Evolutionary conservation across 2,888 invertebrate genomes (phyloP).

Genomic region (Mesochorus sp.): DNA sequence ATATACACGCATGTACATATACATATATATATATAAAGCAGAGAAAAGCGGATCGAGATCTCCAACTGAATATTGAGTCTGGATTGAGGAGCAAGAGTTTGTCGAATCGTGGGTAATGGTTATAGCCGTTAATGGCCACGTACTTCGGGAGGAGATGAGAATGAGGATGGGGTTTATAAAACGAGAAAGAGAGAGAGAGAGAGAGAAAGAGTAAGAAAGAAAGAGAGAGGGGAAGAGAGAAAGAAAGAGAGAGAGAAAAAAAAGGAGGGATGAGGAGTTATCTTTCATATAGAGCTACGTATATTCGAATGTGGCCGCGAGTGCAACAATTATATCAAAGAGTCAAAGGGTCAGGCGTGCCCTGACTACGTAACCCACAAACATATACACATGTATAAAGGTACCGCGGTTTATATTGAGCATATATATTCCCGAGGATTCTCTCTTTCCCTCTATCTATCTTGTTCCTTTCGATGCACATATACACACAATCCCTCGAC

Average conservation of each 20-base stretch:
- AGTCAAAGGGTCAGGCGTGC: slow-evolving; percentile 76
- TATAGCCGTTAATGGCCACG: slow-evolving; percentile 80
- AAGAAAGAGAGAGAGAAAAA: slow-evolving; percentile 19
- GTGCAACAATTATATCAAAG: slow-evolving; percentile 75
- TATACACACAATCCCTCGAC: not conserved
- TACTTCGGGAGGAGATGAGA: slow-evolving; percentile 65
- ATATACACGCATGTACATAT: not conserved
- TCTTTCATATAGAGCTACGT: slow-evolving; percentile 31
- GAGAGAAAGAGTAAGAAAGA: not conserved
- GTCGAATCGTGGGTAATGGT: slow-evolving; percentile 78
- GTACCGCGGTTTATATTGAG: slow-evolving; percentile 23
- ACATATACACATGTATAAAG: too few relatives aligned
- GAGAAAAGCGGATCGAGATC: slow-evolving; percentile 20
- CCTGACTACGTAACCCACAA: slow-evolving; percentile 67
- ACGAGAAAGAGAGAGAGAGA: too few relatives aligned
- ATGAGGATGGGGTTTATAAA: too few relatives aligned
- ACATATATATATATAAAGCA: not conserved
- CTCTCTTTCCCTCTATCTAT: slow-evolving; percentile 25
- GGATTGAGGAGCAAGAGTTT: slow-evolving; percentile 67
- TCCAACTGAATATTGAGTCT: slow-evolving; percentile 44
- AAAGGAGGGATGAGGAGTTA: slow-evolving; percentile 14
- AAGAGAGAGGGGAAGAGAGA: slow-evolving; percentile 7
- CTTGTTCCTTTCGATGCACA: slow-evolving; percentile 16
- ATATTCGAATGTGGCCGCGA: slow-evolving; percentile 59
- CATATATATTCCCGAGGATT: slow-evolving; percentile 23